phyloP scores from a whole-genome alignment of 1,140 invertebrate genomes.

The Pseudomyrmex flavicornis region DNA sequence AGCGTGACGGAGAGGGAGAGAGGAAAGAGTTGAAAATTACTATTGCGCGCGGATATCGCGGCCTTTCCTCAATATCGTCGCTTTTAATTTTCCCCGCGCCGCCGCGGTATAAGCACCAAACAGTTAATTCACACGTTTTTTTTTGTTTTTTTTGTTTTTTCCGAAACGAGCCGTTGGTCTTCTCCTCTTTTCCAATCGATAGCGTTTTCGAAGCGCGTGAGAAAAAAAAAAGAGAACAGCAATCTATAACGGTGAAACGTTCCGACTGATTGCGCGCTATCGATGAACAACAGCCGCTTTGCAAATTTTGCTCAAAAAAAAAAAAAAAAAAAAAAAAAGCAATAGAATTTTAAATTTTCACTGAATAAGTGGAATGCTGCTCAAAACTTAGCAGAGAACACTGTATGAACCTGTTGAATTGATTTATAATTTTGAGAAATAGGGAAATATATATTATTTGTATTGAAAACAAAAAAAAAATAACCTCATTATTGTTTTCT shows the following conservation, averaged over 20 bases:
- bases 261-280: conserved; percentile 51
- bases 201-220: background rate
- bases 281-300: conserved; percentile 41
- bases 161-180: conserved; percentile 42
- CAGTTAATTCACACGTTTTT: conserved; percentile 59
- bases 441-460: background rate
- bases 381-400: no score
- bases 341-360: background rate
- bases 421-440: no score
- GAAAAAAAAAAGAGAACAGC: background rate
- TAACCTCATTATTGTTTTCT: background rate
- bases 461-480: background rate
- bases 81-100: conserved; percentile 55
- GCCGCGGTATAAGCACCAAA: conserved; percentile 47
- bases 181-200: conserved; percentile 21
- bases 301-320: conserved; percentile 26
- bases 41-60: conserved; percentile 6
- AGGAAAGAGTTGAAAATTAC: conserved; percentile 24
- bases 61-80: conserved; percentile 38
- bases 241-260: conserved; percentile 25
- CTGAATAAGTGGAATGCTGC: no score
- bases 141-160: background rate
- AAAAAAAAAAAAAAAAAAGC: no score
- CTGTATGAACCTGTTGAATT: no score
- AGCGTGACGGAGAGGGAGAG: no score